Evolutionary conservation across 1,140 invertebrate genomes (phyloP), one percentile per base, ranked within the genome.

Genomic region (Eciton burchellii): DNA sequence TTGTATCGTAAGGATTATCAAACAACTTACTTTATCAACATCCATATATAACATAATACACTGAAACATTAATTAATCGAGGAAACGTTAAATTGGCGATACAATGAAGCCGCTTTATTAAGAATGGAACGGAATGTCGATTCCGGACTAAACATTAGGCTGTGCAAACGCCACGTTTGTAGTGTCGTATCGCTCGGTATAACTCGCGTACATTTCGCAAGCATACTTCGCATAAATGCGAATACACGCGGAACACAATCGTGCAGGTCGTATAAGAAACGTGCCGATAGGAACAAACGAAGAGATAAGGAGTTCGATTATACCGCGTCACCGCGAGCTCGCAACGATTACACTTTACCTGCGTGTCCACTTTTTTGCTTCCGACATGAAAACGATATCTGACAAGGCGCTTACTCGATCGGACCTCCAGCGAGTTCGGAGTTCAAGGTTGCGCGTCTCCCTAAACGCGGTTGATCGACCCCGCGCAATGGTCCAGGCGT

Each of bases 401-500:
- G 68, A 49, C 63, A n/a, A n/a, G n/a, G n/a, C 29, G 26, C 49
- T n/a, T 16, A 14, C 45, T 41, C n/a, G n/a, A n/a, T n/a, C n/a
- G n/a, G n/a, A n/a, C n/a, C n/a, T n/a, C n/a, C n/a, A n/a, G 63
- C 68, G 49, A 16, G 49, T 68, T 2, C 35, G 35, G 68, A 79
- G 74, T 68, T 79, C 74, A 79, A 49, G 63, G 62, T 79, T 35
- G 21, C 73, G 14, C 54, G 29, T 56, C 59, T 79, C 56, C 68
- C 14, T 79, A 79, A 68, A 79, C 5, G 74, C 16, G 3, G 3
- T 43, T 77, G 66, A 77, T 77, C 66, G 47, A 26, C 35, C 47
- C 12, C 35, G 49, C 63, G 14, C 49, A 6, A 52, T 49, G 49
- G 47, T 74, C 21, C 35, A 63, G 35, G 59, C 14, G 6, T n/a